Evolutionary conservation across 2,113 vertebrate species (phyloP).

Genomic region (Pangasianodon hypophthalmus): DNA sequence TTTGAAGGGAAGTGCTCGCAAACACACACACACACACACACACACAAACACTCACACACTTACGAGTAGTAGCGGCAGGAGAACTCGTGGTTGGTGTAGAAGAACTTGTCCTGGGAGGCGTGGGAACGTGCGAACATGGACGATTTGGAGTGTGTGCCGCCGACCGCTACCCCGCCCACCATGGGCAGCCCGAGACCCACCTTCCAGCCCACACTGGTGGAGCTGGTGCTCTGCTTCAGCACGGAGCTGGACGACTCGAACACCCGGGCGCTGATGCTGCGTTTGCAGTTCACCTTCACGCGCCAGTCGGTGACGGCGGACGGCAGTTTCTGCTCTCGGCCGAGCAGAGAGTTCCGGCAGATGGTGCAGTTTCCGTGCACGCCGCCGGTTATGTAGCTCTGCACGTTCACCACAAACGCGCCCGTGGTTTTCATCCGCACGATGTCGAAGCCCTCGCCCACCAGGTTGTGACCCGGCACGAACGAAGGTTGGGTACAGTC

Average conservation of each 20-base stretch:
- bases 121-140: slow-evolving; percentile 30
- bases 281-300: slow-evolving; percentile 41
- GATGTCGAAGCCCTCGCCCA: slow-evolving; percentile 61
- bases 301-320: slow-evolving; percentile 42
- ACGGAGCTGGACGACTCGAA: slow-evolving; percentile 9
- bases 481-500: slow-evolving; percentile 50
- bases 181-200: slow-evolving; percentile 42
- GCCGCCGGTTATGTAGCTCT: slow-evolving; percentile 49
- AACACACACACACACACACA: neutral
- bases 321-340: slow-evolving; percentile 51
- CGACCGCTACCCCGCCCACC: neutral
- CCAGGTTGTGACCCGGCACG: slow-evolving; percentile 60
- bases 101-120: slow-evolving; percentile 58
- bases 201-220: slow-evolving; percentile 38
- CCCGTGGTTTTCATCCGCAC: slow-evolving; percentile 54
- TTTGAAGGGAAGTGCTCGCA: neutral
- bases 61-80: slow-evolving; percentile 60
- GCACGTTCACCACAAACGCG: slow-evolving; percentile 54
- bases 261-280: slow-evolving; percentile 5
- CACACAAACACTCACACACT: slow-evolving; percentile 34
- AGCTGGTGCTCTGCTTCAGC: slow-evolving; percentile 12
- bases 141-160: slow-evolving; percentile 54
- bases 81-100: slow-evolving; percentile 51
- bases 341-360: slow-evolving; percentile 56
- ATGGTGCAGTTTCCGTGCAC: slow-evolving; percentile 56